Percentiles rank a stretch among this genome's conserved stretches.
Conservation (phyloP, 2,113 vertebrate species). For the Nycticebus coucang region DNA sequence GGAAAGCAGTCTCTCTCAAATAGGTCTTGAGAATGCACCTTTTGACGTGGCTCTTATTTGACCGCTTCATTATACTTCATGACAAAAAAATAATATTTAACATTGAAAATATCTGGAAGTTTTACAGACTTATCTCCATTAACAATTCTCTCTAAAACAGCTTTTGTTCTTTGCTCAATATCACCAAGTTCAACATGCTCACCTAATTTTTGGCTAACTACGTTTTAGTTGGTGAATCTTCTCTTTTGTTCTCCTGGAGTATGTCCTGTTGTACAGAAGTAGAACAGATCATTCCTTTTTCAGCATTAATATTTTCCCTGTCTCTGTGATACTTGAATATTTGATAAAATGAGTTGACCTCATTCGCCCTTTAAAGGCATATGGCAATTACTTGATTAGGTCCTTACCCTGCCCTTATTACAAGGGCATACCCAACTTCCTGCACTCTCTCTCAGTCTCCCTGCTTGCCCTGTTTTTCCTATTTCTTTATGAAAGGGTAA, state of each 20-base stretch:
- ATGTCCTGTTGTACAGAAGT: background rate
- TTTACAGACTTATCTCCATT: background rate
- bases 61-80: background rate
- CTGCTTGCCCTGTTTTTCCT: background rate
- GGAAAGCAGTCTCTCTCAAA: background rate
- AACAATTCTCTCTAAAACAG: background rate
- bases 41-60: background rate
- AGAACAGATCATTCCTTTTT: background rate
- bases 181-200: background rate
- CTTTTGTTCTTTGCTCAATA: background rate
- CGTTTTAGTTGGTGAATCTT: slow-evolving; percentile 30
- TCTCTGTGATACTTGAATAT: slow-evolving; percentile 37
- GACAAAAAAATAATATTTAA: slow-evolving; percentile 23
- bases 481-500: background rate
- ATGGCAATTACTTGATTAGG: background rate
- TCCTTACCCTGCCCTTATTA: background rate
- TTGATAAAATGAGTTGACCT: background rate
- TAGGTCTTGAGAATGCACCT: background rate
- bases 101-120: slow-evolving; percentile 20
- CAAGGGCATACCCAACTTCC: background rate
- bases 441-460: background rate
- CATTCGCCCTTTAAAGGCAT: background rate
- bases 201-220: background rate
- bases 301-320: background rate
- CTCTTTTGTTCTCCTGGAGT: background rate